Percentiles rank a stretch among this genome's conserved stretches.
phyloP scores from a whole-genome alignment of 2,113 vertebrate genomes.

The Uria aalge region DNA sequence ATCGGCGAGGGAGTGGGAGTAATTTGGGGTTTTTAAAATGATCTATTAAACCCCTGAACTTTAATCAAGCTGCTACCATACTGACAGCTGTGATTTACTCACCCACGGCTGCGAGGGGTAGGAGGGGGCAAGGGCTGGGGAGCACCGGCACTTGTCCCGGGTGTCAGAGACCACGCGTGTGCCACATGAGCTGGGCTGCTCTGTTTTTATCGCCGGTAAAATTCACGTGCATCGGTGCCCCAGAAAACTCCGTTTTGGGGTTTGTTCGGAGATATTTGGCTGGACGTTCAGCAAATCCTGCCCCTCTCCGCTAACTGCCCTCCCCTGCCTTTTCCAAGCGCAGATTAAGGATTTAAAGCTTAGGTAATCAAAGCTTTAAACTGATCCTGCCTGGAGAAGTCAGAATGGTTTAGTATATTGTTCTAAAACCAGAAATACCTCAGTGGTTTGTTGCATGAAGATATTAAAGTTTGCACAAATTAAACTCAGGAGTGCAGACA shows the following conservation, averaged over 20 bases:
- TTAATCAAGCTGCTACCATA: constrained; percentile 95
- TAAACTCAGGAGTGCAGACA: constrained; percentile 9
- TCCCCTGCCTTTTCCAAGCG: not conserved
- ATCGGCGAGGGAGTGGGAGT: constrained; percentile 86
- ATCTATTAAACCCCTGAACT: constrained; percentile 99
- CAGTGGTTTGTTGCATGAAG: constrained; percentile 25
- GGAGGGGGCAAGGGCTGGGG: constrained; percentile 70
- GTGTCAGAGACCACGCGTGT: not conserved
- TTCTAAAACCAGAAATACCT: constrained; percentile 9
- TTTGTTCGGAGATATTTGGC: not conserved
- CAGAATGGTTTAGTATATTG: not conserved
- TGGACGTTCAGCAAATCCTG: not conserved
- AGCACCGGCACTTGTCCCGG: constrained; percentile 74
- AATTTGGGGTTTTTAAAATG: constrained; percentile 93
- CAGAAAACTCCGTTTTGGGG: not conserved
- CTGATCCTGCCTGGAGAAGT: constrained; percentile 32
- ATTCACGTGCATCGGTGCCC: not conserved
- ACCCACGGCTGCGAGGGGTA: constrained; percentile 71
- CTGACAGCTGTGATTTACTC: constrained; percentile 90
- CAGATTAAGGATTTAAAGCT: constrained; percentile 42
- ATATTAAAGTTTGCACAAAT: constrained; percentile 44
- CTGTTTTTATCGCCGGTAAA: not conserved
- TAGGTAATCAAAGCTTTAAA: constrained; percentile 49
- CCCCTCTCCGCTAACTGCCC: not conserved
- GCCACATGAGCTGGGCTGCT: not conserved